Evolutionary conservation across 2,888 invertebrate genomes (phyloP), one percentile per base, ranked within the genome.

Genomic region (Horisme vitalbata): DNA sequence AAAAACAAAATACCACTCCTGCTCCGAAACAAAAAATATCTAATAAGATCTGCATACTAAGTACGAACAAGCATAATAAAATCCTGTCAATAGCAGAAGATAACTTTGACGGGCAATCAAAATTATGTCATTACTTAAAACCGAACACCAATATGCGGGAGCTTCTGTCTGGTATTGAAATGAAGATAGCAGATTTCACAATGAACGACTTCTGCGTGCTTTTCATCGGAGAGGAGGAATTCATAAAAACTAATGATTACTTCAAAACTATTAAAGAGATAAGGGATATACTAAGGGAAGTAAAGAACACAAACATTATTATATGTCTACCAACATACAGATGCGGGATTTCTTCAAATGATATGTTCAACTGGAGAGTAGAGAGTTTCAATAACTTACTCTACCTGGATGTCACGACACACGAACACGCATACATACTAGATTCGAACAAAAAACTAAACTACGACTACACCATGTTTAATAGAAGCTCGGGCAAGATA

Each of bases 361-460:
- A 14, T 20, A 23, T 52, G 27, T 52, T 27, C 9, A 52, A 52
- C 30, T 52, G n/a, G n/a, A n/a, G n/a, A n/a, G n/a, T n/a, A n/a
- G n/a, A n/a, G n/a, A n/a, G n/a, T n/a, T n/a, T n/a, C n/a, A n/a
- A n/a, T n/a, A n/a, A n/a, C n/a, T n/a, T n/a, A n/a, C n/a, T n/a
- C n/a, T n/a, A n/a, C n/a, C 21, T 41, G 2, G 47, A 47, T 14
- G 20, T 34, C 1, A 0, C 7, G 9, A 44, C 32, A 33, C 32
- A 46, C 12, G 26, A 31, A 9, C 41, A 52, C 20, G 52, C 46
- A 12, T 37, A 39, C 15, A 11, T 43, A 6, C 0, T 47, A 11
- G n/a, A n/a, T n/a, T n/a, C n/a, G n/a, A n/a, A n/a, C n/a, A n/a
- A n/a, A n/a, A n/a, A n/a, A n/a, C n/a, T 46, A n/a, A n/a, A n/a